Evolutionary conservation across 2,888 invertebrate species (phyloP), one percentile per base, ranked within the genome.

Genomic region (Dicyrtomina minuta): DNA sequence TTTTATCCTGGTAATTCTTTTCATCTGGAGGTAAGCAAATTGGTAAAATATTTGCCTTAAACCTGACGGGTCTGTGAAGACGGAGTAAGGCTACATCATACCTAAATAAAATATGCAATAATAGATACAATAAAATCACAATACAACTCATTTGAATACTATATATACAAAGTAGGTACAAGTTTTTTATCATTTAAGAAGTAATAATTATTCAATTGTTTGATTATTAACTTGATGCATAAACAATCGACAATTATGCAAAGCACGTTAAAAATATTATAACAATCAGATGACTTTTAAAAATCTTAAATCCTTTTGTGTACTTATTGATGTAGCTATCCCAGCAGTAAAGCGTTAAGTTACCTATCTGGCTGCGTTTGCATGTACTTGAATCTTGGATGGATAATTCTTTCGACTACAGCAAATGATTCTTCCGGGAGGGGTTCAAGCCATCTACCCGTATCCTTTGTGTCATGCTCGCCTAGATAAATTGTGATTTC

Each of bases 351-450:
- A 24, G 20, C 39, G 60, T 41, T 4, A 33, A 15, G 58, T 71
- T 86, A 91, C 72, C 92, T 86, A 79, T 92, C 92, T 0, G 92
- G 92, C 79, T 92, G 92, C 0, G 91, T 91, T 80, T 89, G 86
- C 10, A 91, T 87, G 80, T 89, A 92, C 80, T 90, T 87, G 81
- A 92, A 92, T 33, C 88, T 85, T 0, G 92, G 92, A 81, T 92
- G 92, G 2, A 92, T 86, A 68, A 90, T 87, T 81, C 90, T 89
- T 78, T 89, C 87, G 68, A 86, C 82, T 1, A 92, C 89, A 68
- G 89, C 84, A 79, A 88, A 88, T 71, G 87, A 84, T 80, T 89
- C 88, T 58, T 88, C 87, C 12, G 88, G 88, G 56, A 87, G 82
- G 2, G 87, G 86, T 77, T 88, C 88, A 62, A 84, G 81, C 71